A percentile compares a stretch with the other conserved stretches of the same genome.
Evolutionary conservation across 2,797 vertebrate genomes (phyloP).

Genomic region (Galagoides demidoff): DNA sequence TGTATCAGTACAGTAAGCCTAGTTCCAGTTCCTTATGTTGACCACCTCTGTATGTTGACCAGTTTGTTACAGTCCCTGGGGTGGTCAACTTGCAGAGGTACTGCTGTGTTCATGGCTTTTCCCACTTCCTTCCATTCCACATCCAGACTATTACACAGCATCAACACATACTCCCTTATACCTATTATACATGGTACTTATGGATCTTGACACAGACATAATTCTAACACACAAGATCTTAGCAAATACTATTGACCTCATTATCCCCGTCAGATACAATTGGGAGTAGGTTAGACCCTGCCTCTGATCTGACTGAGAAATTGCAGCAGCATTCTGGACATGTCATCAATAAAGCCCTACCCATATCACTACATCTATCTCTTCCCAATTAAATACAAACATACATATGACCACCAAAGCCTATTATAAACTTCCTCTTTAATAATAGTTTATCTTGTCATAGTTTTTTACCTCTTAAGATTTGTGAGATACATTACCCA

Average conservation of each 20-base stretch:
- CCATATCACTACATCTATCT: not conserved
- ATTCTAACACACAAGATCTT: not conserved
- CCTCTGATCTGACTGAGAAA: not conserved
- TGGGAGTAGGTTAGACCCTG: not conserved
- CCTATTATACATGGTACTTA: not conserved
- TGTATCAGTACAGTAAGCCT: too few species aligned
- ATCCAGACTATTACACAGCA: not conserved
- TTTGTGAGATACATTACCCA: not conserved
- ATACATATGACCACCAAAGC: not conserved
- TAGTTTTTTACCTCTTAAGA: not conserved
- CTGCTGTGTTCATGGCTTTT: not conserved
- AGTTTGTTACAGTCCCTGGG: too few species aligned
- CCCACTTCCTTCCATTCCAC: not conserved
- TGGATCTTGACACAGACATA: not conserved
- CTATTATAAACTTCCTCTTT: not conserved
- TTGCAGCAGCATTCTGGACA: not conserved
- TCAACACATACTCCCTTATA: not conserved
- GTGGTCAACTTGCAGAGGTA: too few species aligned
- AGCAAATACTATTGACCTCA: not conserved
- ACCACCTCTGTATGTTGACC: too few species aligned
- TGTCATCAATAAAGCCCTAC: not conserved
- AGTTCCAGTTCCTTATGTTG: too few species aligned
- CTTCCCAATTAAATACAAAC: not conserved
- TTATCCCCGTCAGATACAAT: not conserved
- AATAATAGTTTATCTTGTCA: not conserved